These are phyloP conservation scores for Drosophila recens DNA, from an alignment of 2,888 invertebrate genomes.

Conservation along the genomic window DNA sequence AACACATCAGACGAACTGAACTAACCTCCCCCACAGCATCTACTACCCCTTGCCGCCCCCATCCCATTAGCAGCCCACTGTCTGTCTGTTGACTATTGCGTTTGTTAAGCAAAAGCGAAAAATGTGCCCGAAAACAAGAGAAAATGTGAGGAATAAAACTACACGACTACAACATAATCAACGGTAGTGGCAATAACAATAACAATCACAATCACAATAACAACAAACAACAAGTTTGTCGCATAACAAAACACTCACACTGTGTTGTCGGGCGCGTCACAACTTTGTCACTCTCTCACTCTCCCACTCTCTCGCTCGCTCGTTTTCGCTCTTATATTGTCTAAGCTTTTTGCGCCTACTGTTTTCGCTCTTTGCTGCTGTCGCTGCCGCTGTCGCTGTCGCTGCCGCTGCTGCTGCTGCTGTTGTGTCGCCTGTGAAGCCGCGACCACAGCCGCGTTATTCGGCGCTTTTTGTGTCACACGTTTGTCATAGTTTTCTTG, in stretches of 20 bases:
- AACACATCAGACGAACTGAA: conserved; percentile 31
- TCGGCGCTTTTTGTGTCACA: conserved; percentile 47
- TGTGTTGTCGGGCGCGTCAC: conserved; percentile 15
- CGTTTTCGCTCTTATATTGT: conserved; percentile 18
- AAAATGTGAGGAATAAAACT: conserved; percentile 10
- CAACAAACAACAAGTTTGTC: conserved; percentile 31
- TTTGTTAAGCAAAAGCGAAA: conserved; percentile 27
- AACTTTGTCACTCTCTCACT: conserved; percentile 21
- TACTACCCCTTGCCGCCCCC: background rate
- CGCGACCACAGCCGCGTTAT: conserved; percentile 34
- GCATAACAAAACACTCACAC: conserved; percentile 38
- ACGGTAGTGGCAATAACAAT: conserved; percentile 31
- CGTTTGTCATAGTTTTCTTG: conserved; percentile 35
- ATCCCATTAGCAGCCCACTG: background rate
- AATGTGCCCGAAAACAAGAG: conserved; percentile 13
- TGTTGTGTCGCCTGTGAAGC: conserved; percentile 29
- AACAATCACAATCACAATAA: conserved; percentile 29
- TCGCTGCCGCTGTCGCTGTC: too few species aligned
- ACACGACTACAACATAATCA: conserved; percentile 55
- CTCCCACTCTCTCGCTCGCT: too few species aligned
- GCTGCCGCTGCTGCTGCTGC: background rate
- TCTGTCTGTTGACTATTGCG: conserved; percentile 36
- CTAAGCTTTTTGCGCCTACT: conserved; percentile 16
- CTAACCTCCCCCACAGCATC: conserved; percentile 2
- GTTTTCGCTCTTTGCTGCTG: conserved; percentile 6